phyloP scores from a whole-genome alignment of 1,140 invertebrate species.

The Luehdorfia chinensis region DNA sequence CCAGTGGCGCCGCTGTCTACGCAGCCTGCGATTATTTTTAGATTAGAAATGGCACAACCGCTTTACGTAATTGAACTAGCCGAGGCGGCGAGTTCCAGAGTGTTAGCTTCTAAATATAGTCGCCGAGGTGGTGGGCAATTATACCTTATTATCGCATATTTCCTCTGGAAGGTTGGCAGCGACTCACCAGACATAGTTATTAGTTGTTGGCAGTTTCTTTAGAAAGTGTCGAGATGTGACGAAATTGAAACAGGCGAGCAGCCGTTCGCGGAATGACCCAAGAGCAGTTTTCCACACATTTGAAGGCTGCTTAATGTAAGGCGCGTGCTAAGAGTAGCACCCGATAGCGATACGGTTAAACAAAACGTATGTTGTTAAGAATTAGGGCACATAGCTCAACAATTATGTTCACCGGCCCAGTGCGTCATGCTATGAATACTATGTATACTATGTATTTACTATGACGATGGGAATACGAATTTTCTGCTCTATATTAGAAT shows the following conservation, averaged over 20 bases:
- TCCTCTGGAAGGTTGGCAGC: slow-evolving; percentile 61
- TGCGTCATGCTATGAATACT: too few relatives aligned
- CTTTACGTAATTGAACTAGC: slow-evolving; percentile 75
- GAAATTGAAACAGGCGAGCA: slow-evolving; percentile 59
- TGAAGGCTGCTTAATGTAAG: slow-evolving; percentile 52
- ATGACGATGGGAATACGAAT: too few relatives aligned
- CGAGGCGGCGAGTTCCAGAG: slow-evolving; percentile 68
- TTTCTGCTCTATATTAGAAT: too few relatives aligned
- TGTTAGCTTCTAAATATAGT: slow-evolving; percentile 72
- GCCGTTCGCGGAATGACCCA: slow-evolving; percentile 47
- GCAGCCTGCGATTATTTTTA: slow-evolving; percentile 76
- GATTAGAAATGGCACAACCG: slow-evolving; percentile 77
- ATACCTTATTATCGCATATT: slow-evolving; percentile 75
- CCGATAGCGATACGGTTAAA: slow-evolving; percentile 26
- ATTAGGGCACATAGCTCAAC: too few relatives aligned
- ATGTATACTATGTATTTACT: too few relatives aligned
- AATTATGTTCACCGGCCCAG: too few relatives aligned
- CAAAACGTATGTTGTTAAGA: too few relatives aligned
- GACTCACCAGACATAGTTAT: slow-evolving; percentile 50
- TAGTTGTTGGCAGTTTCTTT: slow-evolving; percentile 65
- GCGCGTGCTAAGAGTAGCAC: slow-evolving; percentile 54
- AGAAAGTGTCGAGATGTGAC: slow-evolving; percentile 71
- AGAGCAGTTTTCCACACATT: slow-evolving; percentile 48
- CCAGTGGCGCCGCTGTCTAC: slow-evolving; percentile 67
- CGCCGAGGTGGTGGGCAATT: slow-evolving; percentile 69